These are phyloP conservation scores for Drosophila lacteicornis DNA, from an alignment of 1,140 invertebrate genomes.

Conservation along the genomic window DNA sequence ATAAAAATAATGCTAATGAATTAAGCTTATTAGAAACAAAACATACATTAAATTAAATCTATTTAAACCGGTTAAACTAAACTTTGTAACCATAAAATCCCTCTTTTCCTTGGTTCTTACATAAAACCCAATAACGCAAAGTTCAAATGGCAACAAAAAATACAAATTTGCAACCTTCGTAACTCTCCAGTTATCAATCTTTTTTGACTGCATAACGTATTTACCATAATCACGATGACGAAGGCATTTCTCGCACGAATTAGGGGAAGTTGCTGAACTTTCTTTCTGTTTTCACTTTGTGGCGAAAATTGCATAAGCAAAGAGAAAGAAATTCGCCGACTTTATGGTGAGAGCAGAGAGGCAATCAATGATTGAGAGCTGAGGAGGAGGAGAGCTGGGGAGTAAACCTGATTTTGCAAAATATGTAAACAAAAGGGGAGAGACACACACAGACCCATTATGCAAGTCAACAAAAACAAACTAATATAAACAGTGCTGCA, in stretches of 20 bases:
- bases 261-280: constrained; percentile 51
- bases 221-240: constrained; percentile 24
- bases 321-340: constrained; percentile 28
- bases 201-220: constrained; percentile 10
- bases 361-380: constrained; percentile 5
- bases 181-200: constrained; percentile 6
- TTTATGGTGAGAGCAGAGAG: constrained; percentile 11
- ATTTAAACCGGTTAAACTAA: no score
- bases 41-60: no score
- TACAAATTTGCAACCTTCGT: background rate
- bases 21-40: no score
- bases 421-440: constrained; percentile 48
- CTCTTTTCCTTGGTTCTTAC: background rate
- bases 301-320: constrained; percentile 70
- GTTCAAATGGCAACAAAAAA: background rate
- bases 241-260: constrained; percentile 18
- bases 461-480: constrained; percentile 59
- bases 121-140: background rate
- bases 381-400: background rate
- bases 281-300: constrained; percentile 64
- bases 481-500: constrained; percentile 9
- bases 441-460: constrained; percentile 43
- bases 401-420: constrained; percentile 73
- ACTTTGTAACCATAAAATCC: no score
- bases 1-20: no score